Conservation (phyloP, 2,888 invertebrate genomes). For the Xestoiulus laeticollis region DNA sequence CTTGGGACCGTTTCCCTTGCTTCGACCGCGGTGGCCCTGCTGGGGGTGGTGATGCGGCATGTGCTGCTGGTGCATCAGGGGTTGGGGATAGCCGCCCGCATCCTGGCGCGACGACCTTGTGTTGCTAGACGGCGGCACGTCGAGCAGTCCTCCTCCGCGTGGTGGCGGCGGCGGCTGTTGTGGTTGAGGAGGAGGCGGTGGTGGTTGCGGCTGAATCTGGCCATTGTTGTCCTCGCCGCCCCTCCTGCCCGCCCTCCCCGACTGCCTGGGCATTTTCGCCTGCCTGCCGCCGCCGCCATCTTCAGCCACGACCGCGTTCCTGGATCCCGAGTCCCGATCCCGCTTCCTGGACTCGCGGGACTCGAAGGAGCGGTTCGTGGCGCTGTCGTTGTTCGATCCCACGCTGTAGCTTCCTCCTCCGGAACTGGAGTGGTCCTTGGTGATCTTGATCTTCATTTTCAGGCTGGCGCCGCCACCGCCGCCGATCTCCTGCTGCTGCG, state of each 20-base stretch:
- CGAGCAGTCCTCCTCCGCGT: background rate
- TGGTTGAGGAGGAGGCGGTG: background rate
- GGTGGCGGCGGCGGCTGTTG: background rate
- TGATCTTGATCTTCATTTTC: slow-evolving; percentile 46
- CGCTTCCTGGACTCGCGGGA: slow-evolving; percentile 43
- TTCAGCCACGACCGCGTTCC: background rate
- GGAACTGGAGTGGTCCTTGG: slow-evolving; percentile 36
- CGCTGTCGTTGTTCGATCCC: background rate
- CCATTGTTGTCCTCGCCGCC: background rate
- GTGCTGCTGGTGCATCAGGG: background rate
- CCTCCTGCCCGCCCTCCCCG: background rate
- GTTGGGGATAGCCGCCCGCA: background rate
- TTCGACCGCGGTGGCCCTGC: background rate
- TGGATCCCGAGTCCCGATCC: background rate
- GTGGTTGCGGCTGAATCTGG: too few relatives aligned
- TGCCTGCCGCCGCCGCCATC: background rate
- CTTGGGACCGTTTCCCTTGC: background rate
- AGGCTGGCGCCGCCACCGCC: background rate
- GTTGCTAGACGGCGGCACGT: slow-evolving; percentile 51
- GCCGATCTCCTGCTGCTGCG: too few relatives aligned
- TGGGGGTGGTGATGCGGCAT: background rate
- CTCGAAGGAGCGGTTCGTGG: background rate
- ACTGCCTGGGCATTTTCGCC: background rate
- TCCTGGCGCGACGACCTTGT: slow-evolving; percentile 22
- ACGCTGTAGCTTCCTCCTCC: slow-evolving; percentile 25